Percentiles rank a stretch among this genome's conserved stretches.
These are phyloP conservation scores for Drosophila kuntzei DNA, from an alignment of 2,888 invertebrate species.

Conservation along the genomic window DNA sequence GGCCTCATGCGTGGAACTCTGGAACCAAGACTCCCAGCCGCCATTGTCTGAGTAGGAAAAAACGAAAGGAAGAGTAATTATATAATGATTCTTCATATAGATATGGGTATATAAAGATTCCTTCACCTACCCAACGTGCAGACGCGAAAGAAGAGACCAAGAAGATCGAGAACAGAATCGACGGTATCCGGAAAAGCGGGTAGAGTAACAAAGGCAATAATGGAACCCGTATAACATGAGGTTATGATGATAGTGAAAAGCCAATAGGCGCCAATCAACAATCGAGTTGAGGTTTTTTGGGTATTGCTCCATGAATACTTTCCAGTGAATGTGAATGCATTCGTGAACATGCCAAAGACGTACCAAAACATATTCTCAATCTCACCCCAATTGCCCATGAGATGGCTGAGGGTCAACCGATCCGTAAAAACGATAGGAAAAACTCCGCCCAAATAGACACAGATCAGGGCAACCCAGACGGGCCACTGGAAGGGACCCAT, in stretches of 20 bases:
- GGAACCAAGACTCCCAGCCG: slow-evolving; percentile 91
- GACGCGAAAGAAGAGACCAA: slow-evolving; percentile 89
- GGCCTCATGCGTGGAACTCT: slow-evolving; percentile 89
- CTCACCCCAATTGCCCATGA: slow-evolving; percentile 90
- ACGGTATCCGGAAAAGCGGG: slow-evolving; percentile 91
- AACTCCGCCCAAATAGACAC: slow-evolving; percentile 90
- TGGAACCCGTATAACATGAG: slow-evolving; percentile 93
- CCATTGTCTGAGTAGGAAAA: slow-evolving; percentile 87
- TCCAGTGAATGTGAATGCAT: slow-evolving; percentile 90
- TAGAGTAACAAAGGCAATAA: slow-evolving; percentile 93
- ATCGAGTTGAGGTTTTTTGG: slow-evolving; percentile 89
- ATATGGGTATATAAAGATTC: neutral
- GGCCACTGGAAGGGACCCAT: slow-evolving; percentile 94
- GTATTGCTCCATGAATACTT: slow-evolving; percentile 90
- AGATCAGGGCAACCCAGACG: slow-evolving; percentile 91
- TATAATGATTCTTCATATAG: too few species aligned
- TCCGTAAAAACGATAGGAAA: slow-evolving; percentile 91
- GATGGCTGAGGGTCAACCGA: slow-evolving; percentile 88
- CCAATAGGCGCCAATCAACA: slow-evolving; percentile 92
- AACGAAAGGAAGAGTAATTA: neutral
- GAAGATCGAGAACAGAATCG: slow-evolving; percentile 89
- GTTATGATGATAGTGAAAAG: slow-evolving; percentile 94
- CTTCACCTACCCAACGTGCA: slow-evolving; percentile 89
- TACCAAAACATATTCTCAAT: slow-evolving; percentile 95
- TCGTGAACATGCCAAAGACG: slow-evolving; percentile 94